Conservation (phyloP, 1,140 invertebrate genomes). For the Meloidogyne exigua region DNA sequence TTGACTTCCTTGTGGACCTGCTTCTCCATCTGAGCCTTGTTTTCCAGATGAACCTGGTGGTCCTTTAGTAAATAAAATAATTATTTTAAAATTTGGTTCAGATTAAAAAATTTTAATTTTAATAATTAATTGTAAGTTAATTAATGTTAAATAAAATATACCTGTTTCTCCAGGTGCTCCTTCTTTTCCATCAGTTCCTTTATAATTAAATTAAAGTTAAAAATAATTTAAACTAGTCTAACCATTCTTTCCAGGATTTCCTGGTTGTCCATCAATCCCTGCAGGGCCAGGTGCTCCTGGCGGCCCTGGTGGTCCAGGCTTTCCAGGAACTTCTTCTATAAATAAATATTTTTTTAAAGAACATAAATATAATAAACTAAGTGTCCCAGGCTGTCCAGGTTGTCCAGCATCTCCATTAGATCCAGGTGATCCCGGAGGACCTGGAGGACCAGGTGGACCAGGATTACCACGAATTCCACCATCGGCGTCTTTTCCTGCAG, state of each 20-base stretch:
- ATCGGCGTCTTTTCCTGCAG: conserved; percentile 3
- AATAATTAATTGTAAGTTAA: too few species aligned
- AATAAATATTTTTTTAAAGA: neutral
- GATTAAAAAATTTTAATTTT: too few species aligned
- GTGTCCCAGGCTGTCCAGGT: conserved; percentile 8
- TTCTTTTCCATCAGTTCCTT: conserved; percentile 3
- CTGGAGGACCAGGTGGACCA: conserved; percentile 15
- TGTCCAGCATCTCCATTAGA: neutral
- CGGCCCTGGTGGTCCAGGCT: conserved; percentile 12
- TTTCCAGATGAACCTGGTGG: conserved; percentile 11
- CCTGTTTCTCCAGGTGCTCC: conserved; percentile 15
- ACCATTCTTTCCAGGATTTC: neutral
- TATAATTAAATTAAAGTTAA: too few species aligned
- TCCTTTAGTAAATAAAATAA: neutral
- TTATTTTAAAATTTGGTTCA: too few species aligned
- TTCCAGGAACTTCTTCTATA: conserved; percentile 12
- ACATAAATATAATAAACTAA: neutral
- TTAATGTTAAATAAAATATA: too few species aligned
- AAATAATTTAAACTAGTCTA: neutral
- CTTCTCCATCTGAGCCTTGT: conserved; percentile 2
- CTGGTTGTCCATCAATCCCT: conserved; percentile 10
- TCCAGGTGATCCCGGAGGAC: conserved; percentile 6
- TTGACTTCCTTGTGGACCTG: conserved; percentile 22
- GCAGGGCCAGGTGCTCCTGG: conserved; percentile 10
- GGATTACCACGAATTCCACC: conserved; percentile 23